Evolutionary conservation across 2,797 vertebrate species (phyloP).

Genomic region (Chromobotia macracanthus): DNA sequence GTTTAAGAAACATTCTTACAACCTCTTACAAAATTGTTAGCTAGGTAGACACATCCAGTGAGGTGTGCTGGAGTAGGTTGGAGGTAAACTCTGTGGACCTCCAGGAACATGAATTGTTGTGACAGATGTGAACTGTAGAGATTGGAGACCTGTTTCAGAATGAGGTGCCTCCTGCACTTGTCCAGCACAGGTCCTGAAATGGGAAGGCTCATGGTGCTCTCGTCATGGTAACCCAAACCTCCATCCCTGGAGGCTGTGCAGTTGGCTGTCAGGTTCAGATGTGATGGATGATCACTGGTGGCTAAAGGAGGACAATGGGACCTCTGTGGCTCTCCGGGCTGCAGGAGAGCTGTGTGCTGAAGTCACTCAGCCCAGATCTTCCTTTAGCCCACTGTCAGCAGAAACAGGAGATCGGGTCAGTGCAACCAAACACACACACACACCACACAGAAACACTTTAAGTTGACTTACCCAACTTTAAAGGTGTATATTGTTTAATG

Average conservation of each 20-base stretch:
- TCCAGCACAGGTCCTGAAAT: neutral
- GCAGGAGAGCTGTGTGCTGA: constrained; percentile 84
- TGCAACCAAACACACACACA: constrained; percentile 39
- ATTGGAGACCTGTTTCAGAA: neutral
- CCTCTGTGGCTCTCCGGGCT: constrained; percentile 77
- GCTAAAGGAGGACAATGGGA: constrained; percentile 87
- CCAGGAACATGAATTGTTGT: neutral
- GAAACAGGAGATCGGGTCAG: constrained; percentile 63
- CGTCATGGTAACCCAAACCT: constrained; percentile 59
- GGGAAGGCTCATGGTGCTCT: constrained; percentile 32
- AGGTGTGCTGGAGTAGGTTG: no score
- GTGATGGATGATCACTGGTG: constrained; percentile 95
- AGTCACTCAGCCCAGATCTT: constrained; percentile 84
- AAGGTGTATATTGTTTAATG: neutral
- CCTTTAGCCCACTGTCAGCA: constrained; percentile 79
- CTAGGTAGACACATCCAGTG: no score
- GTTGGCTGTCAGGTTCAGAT: constrained; percentile 90
- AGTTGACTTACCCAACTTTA: no score
- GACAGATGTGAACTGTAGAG: neutral
- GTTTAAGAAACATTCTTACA: no score
- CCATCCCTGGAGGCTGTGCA: constrained; percentile 67
- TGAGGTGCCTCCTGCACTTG: constrained; percentile 1
- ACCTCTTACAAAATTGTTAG: no score
- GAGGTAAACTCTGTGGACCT: no score
- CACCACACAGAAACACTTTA: constrained; percentile 36